Evolutionary conservation across 2,797 vertebrate genomes (phyloP).

Genomic region (Odontamblyopus lacepedii): DNA sequence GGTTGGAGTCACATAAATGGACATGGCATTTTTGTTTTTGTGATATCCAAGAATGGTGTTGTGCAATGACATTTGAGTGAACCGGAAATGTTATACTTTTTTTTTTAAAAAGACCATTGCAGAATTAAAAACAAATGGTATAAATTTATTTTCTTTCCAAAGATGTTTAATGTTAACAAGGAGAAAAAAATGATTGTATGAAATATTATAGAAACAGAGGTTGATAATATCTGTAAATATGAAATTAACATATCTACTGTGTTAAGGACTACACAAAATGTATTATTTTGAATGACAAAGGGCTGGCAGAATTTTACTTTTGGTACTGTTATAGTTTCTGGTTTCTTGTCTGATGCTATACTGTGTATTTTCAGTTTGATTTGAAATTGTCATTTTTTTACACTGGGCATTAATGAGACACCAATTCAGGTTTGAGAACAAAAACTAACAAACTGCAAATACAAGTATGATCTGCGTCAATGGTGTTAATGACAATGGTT

Average conservation of each 20-base stretch:
- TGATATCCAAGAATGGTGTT: neutral
- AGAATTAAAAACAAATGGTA: neutral
- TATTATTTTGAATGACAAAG: conserved; percentile 67
- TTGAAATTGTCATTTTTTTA: conserved; percentile 44
- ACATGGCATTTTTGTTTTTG: neutral
- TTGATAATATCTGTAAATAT: conserved; percentile 57
- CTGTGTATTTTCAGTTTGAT: conserved; percentile 47
- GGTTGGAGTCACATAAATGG: neutral
- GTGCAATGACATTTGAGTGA: neutral
- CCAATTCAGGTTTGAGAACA: conserved; percentile 28
- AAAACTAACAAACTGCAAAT: conserved; percentile 17
- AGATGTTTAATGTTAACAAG: conserved; percentile 34
- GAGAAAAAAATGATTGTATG: conserved; percentile 21
- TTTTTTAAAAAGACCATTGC: neutral
- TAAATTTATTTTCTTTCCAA: conserved; percentile 53
- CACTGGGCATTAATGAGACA: conserved; percentile 59
- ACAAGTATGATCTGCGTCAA: conserved; percentile 1
- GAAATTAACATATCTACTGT: conserved; percentile 56
- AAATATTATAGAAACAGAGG: conserved; percentile 31
- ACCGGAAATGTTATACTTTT: neutral
- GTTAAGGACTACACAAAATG: conserved; percentile 25
- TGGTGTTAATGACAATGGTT: conserved; percentile 11
- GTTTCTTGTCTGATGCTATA: conserved; percentile 55
- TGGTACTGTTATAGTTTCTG: conserved; percentile 74
- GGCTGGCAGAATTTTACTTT: conserved; percentile 69